phyloP scores from a whole-genome alignment of 2,888 invertebrate species.

The Oeneis ivallda region DNA sequence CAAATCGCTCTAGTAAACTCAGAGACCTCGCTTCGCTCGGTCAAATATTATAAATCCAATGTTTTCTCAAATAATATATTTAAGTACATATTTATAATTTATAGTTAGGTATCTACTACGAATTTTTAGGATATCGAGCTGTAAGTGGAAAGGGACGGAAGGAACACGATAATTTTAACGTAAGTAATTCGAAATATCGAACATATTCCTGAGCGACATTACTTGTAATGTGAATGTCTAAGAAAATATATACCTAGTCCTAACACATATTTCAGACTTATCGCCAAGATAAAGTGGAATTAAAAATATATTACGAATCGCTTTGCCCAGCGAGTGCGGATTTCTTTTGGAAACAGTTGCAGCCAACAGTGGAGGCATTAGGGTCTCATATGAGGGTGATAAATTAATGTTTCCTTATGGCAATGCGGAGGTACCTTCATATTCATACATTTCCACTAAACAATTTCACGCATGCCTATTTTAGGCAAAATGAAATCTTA shows the following conservation, averaged over 20 bases:
- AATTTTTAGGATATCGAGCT: slow-evolving; percentile 4
- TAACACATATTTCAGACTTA: slow-evolving; percentile 18
- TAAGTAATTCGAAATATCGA: background rate
- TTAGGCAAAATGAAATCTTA: no score
- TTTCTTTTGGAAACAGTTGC: slow-evolving; percentile 85
- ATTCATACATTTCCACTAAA: background rate
- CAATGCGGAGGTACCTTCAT: slow-evolving; percentile 83
- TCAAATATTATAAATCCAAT: no score
- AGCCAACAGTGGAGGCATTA: slow-evolving; percentile 83
- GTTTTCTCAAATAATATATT: no score
- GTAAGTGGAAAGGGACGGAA: background rate
- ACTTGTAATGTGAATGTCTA: background rate
- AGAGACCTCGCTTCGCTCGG: no score
- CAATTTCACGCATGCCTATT: background rate
- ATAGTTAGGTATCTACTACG: no score
- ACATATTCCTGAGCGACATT: background rate
- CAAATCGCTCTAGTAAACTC: no score
- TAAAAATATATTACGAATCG: slow-evolving; percentile 86
- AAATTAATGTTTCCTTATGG: slow-evolving; percentile 90
- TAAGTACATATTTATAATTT: no score
- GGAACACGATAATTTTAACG: background rate
- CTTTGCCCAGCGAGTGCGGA: slow-evolving; percentile 89
- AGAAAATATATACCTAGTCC: background rate
- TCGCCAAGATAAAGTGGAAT: slow-evolving; percentile 44
- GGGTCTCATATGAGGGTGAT: slow-evolving; percentile 83